Base-by-base conservation (phyloP, 2,888 invertebrate genomes). In the Entomobrya multifasciata region DNA sequence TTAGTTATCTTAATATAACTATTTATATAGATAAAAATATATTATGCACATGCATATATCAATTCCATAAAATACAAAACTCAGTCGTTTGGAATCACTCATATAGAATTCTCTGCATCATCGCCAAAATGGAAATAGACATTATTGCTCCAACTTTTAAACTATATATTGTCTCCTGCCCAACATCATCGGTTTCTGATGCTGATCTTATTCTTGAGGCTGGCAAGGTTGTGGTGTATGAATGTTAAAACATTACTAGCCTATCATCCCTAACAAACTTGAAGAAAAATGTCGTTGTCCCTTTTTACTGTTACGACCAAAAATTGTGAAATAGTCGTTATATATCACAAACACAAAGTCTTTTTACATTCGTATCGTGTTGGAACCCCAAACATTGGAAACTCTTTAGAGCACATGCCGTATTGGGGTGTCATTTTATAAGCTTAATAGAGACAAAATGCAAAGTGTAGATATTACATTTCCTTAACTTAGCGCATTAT, bases 331-430 rank as follows among this genome's bases (percentile, higher is more conserved):
- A 65, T 8, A 52, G 72, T 72, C 72, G 52, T 76, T 76, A 76
- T 77, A 65, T 65, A 62, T n/a, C n/a, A 65, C 47, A 78, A 47
- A 78, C 47, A 62, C 62, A 78, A 62, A 78, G 47, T 52, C 25
- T 65, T 79, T 67, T 52, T 67, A 79, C 79, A 79, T 79, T 79
- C 79, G 52, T 67, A 65, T 55, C 17, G 30, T 10, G 17, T 1
- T 65, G 36, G n/a, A n/a, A n/a, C 8, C 17, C 10, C 27, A 11
- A n/a, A n/a, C n/a, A n/a, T n/a, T n/a, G 5, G 17, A 65, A 41
- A 65, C 36, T 17, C 17, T n/a, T 65, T 65, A 1, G 13, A 65
- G 15, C 11, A 8, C 41, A 17, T 36, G 11, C 30, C 60, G 55
- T 62, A n/a, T 62, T 27, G 0, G 27, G 6, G 60, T n/a, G 27